These are phyloP conservation scores for Calycopis cecrops DNA, from an alignment of 1,140 invertebrate species.

Conservation along the genomic window DNA sequence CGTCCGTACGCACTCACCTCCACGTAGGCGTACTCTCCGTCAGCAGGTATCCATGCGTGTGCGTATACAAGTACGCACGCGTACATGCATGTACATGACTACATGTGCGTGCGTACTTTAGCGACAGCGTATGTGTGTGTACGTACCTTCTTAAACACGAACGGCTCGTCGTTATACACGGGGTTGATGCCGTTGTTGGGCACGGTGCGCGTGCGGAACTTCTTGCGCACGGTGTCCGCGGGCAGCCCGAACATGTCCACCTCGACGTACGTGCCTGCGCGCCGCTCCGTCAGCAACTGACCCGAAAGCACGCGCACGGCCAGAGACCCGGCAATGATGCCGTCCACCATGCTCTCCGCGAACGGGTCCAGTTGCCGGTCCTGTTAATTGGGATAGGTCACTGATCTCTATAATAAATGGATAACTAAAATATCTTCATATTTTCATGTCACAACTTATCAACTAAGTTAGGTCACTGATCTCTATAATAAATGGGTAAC, in stretches of 20 bases:
- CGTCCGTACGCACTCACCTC: too few species aligned
- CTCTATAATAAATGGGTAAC: too few species aligned
- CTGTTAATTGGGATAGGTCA: slow-evolving; percentile 21
- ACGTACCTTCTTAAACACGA: slow-evolving; percentile 97
- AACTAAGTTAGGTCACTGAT: too few species aligned
- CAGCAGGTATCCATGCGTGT: too few species aligned
- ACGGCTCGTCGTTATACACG: slow-evolving; percentile 96
- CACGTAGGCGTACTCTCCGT: too few species aligned
- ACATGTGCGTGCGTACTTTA: too few species aligned
- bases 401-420: neutral
- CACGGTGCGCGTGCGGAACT: slow-evolving; percentile 95
- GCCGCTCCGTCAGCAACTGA: slow-evolving; percentile 97
- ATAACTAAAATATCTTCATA: too few species aligned
- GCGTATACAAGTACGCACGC: too few species aligned
- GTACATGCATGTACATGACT: too few species aligned
- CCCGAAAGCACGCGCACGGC: slow-evolving; percentile 92
- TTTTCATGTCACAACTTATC: too few species aligned
- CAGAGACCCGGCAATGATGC: slow-evolving; percentile 98
- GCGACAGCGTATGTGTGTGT: too few species aligned
- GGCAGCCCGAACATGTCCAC: slow-evolving; percentile 99
- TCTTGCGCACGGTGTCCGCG: slow-evolving; percentile 97
- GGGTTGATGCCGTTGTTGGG: slow-evolving; percentile 98
- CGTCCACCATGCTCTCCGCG: slow-evolving; percentile 98
- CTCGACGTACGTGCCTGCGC: slow-evolving; percentile 97
- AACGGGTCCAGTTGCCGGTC: slow-evolving; percentile 95